Conservation (phyloP, 2,888 invertebrate genomes). For the Agriopis marginaria region DNA sequence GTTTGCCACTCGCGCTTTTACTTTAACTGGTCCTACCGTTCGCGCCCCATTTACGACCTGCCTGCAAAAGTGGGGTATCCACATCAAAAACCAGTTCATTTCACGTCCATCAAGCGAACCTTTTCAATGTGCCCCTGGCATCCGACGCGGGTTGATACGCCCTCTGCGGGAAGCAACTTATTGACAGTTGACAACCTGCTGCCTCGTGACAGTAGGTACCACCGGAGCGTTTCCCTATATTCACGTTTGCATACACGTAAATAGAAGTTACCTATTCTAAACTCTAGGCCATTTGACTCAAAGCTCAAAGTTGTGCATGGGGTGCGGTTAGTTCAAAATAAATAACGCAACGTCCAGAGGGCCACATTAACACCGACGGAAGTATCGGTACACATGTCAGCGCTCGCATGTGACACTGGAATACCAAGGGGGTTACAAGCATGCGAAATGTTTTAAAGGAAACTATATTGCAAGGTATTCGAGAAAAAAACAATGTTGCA, state of each 20-base stretch:
- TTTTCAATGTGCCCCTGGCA: conserved; percentile 48
- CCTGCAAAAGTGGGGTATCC: conserved; percentile 32
- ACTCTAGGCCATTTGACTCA: conserved; percentile 37
- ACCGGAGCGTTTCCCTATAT: conserved; percentile 51
- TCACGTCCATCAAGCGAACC: conserved; percentile 49
- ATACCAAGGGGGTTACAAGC: conserved; percentile 31
- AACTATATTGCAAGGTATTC: background rate
- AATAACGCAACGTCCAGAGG: conserved; percentile 43
- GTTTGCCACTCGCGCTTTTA: conserved; percentile 5
- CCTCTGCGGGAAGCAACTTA: conserved; percentile 51
- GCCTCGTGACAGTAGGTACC: conserved; percentile 42
- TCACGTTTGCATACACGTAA: conserved; percentile 45
- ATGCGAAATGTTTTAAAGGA: conserved; percentile 20
- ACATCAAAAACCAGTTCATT: conserved; percentile 43
- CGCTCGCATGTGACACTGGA: conserved; percentile 43
- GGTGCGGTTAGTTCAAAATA: conserved; percentile 25
- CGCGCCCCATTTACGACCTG: conserved; percentile 22
- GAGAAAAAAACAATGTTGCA: background rate
- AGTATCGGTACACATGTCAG: conserved; percentile 49
- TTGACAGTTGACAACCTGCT: conserved; percentile 56
- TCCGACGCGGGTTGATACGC: conserved; percentile 51
- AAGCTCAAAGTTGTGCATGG: conserved; percentile 39
- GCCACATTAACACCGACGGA: conserved; percentile 45
- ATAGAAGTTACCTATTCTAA: conserved; percentile 24
- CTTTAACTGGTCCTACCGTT: conserved; percentile 26